Evolutionary conservation across 2,888 invertebrate genomes (phyloP), one percentile per base, ranked within the genome.

Genomic region (Lagria hirta): DNA sequence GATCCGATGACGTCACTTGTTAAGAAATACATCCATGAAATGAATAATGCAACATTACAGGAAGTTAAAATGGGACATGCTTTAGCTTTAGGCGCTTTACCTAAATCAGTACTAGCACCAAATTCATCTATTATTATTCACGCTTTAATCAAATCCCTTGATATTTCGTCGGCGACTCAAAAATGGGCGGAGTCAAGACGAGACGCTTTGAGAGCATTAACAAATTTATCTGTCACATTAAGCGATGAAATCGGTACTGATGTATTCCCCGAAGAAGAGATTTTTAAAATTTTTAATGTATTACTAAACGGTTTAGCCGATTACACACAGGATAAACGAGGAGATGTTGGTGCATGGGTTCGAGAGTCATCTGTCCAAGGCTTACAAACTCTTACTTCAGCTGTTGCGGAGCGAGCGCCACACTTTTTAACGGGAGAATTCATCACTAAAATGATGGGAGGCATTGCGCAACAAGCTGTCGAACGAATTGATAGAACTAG

Each of bases 281-380:
- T 75, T 2, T 54, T 62, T 6, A 71, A 73, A 41, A 69, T 93
- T 0, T 81, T 85, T 26, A 71, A 79, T 1, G 84, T 86, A 4
- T 77, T 91, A 52, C 70, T 95, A 23, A 74, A 76, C 7, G 87
- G 89, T 16, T 72, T 95, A 48, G 78, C 82, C 7, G 98, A 99
- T 69, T 97, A 97, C 60, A 97, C 98, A 0, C 79, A 88, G 38
- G 95, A 96, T 63, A 86, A 86, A 75, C 78, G 95, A 16, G 98
- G 98, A 0, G 98, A 99, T 69, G 88, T 98, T 50, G 98, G 98
- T 0, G 91, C 96, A 3, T 93, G 93, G 91, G 94, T 97, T 1
- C 75, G 96, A 36, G 93, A 95, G 70, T 88, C 93, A 13, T 83
- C 90, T 8, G 90, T 96, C 84, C 73, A 79, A 33, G 90, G 88